A percentile compares a stretch with the other conserved stretches of the same genome.
phyloP scores from a whole-genome alignment of 2,888 invertebrate genomes.

The Drosophila acutilabella region DNA sequence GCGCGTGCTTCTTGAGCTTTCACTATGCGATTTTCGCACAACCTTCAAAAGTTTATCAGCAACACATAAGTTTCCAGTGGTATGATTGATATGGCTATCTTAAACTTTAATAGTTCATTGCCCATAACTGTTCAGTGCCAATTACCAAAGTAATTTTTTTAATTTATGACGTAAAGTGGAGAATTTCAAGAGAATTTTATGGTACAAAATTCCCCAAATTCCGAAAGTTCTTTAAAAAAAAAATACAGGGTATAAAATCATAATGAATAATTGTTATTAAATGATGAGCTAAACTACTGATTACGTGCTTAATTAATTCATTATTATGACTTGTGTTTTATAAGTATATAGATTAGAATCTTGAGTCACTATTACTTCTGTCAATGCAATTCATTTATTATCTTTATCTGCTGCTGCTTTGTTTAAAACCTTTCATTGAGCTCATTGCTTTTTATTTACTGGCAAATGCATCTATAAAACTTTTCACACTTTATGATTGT shows the following conservation, averaged over 20 bases:
- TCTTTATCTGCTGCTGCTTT: conserved; percentile 2
- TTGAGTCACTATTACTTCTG: conserved; percentile 8
- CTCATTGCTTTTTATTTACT: conserved; percentile 28
- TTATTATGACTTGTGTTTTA: background rate
- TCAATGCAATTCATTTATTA: conserved; percentile 38
- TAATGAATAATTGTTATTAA: conserved; percentile 16
- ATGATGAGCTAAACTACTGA: conserved; percentile 20
- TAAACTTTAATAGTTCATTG: conserved; percentile 7
- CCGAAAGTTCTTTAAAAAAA: background rate
- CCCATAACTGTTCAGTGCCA: no score
- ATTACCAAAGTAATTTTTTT: no score
- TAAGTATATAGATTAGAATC: conserved; percentile 17
- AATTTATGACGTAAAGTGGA: no score
- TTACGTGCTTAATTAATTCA: conserved; percentile 3
- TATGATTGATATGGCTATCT: conserved; percentile 23
- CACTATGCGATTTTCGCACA: conserved; percentile 19
- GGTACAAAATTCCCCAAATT: background rate
- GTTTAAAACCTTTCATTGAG: conserved; percentile 31
- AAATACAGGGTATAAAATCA: background rate
- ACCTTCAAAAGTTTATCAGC: conserved; percentile 37
- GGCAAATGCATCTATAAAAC: conserved; percentile 12
- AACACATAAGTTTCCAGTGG: background rate
- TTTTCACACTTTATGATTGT: conserved; percentile 18
- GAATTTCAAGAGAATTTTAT: background rate
- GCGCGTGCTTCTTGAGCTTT: conserved; percentile 27